A percentile compares a stretch with the other conserved stretches of the same genome.
Conservation (phyloP, 2,113 vertebrate genomes). For the Carollia perspicillata region DNA sequence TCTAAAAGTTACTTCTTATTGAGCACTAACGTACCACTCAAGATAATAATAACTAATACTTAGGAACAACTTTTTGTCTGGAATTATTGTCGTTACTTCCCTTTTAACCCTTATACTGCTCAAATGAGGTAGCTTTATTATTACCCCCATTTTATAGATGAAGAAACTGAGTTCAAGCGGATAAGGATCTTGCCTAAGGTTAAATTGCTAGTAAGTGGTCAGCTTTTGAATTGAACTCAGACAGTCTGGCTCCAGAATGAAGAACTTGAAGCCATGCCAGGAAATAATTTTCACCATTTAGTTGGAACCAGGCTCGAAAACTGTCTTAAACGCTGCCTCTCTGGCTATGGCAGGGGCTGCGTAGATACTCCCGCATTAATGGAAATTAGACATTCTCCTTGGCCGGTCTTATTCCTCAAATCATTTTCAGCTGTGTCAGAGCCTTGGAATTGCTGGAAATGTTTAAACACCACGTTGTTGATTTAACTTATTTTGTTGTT, state of each 20-base stretch:
- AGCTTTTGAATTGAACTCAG: slow-evolving; percentile 37
- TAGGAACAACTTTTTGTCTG: background rate
- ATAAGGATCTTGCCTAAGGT: slow-evolving; percentile 5
- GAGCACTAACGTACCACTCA: background rate
- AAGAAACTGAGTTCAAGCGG: slow-evolving; percentile 13
- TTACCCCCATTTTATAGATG: slow-evolving; percentile 30
- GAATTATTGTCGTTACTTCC: background rate
- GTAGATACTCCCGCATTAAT: slow-evolving; percentile 52
- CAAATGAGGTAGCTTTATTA: background rate
- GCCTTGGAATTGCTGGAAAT: slow-evolving; percentile 51
- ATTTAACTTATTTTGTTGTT: slow-evolving; percentile 61
- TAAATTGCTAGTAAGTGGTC: background rate
- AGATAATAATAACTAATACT: background rate
- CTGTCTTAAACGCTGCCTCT: slow-evolving; percentile 39
- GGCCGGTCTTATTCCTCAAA: slow-evolving; percentile 58
- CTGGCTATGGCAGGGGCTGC: background rate
- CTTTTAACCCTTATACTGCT: background rate
- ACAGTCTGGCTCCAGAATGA: slow-evolving; percentile 49
- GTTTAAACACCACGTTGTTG: slow-evolving; percentile 62
- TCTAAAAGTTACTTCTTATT: background rate
- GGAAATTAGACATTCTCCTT: slow-evolving; percentile 65
- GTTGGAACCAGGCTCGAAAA: slow-evolving; percentile 57
- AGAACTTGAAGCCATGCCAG: slow-evolving; percentile 43
- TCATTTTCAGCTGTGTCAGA: slow-evolving; percentile 67
- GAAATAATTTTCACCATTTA: slow-evolving; percentile 59